Conservation (phyloP, 2,888 invertebrate species). For the Agelastica alni region DNA sequence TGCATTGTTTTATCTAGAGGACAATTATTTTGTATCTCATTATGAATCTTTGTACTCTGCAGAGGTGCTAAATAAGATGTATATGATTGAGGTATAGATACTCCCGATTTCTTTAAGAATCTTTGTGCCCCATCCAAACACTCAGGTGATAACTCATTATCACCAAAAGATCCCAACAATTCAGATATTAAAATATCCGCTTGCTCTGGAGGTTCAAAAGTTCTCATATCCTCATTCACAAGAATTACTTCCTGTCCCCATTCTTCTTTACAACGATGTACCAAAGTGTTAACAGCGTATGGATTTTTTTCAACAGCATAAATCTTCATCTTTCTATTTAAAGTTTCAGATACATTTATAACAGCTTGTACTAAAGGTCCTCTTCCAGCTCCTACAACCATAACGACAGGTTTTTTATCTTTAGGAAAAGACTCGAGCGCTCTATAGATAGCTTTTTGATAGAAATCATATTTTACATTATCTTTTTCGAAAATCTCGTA, state of each 20-base stretch:
- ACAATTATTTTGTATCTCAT: conserved; percentile 66
- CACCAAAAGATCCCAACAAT: conserved; percentile 85
- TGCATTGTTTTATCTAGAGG: conserved; percentile 60
- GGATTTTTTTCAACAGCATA: conserved; percentile 99
- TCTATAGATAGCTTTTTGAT: conserved; percentile 79
- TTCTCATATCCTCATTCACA: conserved; percentile 85
- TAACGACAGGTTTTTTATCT: conserved; percentile 58
- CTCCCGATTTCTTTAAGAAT: conserved; percentile 83
- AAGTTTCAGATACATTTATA: conserved; percentile 73
- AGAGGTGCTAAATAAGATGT: conserved; percentile 91
- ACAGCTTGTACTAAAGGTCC: conserved; percentile 93
- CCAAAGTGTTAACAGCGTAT: conserved; percentile 86
- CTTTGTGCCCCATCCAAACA: conserved; percentile 93
- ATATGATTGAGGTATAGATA: conserved; percentile 89
- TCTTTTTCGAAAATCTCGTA: conserved; percentile 98
- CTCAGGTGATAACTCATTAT: conserved; percentile 98
- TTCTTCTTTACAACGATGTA: conserved; percentile 73
- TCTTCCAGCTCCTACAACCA: conserved; percentile 69
- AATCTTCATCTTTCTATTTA: conserved; percentile 70
- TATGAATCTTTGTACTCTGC: conserved; percentile 87
- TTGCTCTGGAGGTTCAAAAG: conserved; percentile 77
- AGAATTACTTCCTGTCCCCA: conserved; percentile 81
- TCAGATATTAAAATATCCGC: conserved; percentile 97
- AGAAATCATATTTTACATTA: conserved; percentile 90
- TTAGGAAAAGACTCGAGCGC: conserved; percentile 69